phyloP scores from a whole-genome alignment of 2,797 vertebrate species.

The Arctocebus calabarensis region DNA sequence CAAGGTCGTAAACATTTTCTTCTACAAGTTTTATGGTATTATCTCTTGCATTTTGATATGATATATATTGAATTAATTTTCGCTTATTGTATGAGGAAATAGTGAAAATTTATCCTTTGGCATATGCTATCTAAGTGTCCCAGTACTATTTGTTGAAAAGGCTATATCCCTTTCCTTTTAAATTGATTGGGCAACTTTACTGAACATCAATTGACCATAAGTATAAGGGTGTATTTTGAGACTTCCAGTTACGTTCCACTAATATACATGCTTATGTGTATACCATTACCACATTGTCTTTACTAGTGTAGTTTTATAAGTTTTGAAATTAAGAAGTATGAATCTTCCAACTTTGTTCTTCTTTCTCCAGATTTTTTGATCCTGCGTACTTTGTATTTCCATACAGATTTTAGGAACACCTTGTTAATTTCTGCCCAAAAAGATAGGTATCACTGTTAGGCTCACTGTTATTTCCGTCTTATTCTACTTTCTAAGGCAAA shows the following conservation, averaged over 20 bases:
- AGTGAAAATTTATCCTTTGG: background rate
- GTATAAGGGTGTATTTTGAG: background rate
- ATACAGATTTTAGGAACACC: background rate
- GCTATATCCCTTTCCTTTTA: background rate
- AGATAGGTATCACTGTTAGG: no score
- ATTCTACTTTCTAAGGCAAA: background rate
- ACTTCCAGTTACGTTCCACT: background rate
- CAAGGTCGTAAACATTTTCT: background rate
- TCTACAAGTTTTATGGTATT: background rate
- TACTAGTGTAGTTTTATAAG: background rate
- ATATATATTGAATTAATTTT: background rate
- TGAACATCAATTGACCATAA: background rate
- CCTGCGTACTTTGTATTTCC: background rate
- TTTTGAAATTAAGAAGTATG: slow-evolving; percentile 1
- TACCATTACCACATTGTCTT: background rate
- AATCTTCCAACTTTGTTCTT: background rate
- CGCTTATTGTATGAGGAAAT: background rate
- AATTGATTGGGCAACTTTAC: background rate
- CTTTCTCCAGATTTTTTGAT: background rate
- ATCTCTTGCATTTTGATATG: slow-evolving; percentile 18
- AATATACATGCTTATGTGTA: background rate
- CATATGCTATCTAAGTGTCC: background rate
- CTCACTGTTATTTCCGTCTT: background rate
- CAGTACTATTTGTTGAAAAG: slow-evolving; percentile 4
- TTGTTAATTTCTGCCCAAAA: slow-evolving; percentile 14